Conservation (phyloP, 2,113 vertebrate genomes). For the Dendropsophus ebraccatus region DNA sequence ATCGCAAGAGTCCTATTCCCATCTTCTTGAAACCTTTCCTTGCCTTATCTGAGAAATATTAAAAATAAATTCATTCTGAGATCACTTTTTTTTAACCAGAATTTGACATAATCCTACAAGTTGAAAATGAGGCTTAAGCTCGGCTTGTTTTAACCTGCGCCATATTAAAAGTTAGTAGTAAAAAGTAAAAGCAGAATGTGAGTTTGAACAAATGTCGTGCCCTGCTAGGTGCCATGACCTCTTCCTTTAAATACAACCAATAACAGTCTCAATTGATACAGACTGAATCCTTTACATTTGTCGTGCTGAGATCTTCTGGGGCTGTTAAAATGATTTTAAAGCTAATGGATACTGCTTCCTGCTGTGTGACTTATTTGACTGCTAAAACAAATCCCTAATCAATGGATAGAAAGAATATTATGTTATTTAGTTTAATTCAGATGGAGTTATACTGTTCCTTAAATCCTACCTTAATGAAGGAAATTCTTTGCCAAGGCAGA, state of each 20-base stretch:
- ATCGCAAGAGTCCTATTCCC: slow-evolving; percentile 72
- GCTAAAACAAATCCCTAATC: slow-evolving; percentile 47
- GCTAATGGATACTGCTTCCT: slow-evolving; percentile 10
- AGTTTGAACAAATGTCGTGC: slow-evolving; percentile 29
- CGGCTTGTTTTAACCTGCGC: slow-evolving; percentile 54
- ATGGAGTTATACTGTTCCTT: slow-evolving; percentile 16
- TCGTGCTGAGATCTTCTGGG: slow-evolving; percentile 5
- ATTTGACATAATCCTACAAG: slow-evolving; percentile 66
- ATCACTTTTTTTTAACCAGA: slow-evolving; percentile 64
- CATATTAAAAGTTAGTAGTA: slow-evolving; percentile 44
- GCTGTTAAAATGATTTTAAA: slow-evolving; percentile 23
- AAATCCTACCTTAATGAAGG: slow-evolving; percentile 52
- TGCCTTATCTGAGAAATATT: slow-evolving; percentile 69
- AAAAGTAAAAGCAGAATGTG: slow-evolving; percentile 53
- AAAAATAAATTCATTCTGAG: slow-evolving; percentile 66
- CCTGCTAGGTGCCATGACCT: slow-evolving; percentile 3
- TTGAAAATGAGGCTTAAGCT: slow-evolving; percentile 64
- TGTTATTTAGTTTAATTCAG: slow-evolving; percentile 41
- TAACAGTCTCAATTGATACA: slow-evolving; percentile 14
- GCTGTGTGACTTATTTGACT: slow-evolving; percentile 41
- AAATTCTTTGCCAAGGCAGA: slow-evolving; percentile 44
- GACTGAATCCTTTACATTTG: not conserved
- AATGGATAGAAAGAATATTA: slow-evolving; percentile 36
- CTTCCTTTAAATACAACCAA: slow-evolving; percentile 21
- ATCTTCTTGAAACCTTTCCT: slow-evolving; percentile 69